Evolutionary conservation across 2,113 vertebrate species (phyloP), one percentile per base, ranked within the genome.

Genomic region (Oryzias javanicus): DNA sequence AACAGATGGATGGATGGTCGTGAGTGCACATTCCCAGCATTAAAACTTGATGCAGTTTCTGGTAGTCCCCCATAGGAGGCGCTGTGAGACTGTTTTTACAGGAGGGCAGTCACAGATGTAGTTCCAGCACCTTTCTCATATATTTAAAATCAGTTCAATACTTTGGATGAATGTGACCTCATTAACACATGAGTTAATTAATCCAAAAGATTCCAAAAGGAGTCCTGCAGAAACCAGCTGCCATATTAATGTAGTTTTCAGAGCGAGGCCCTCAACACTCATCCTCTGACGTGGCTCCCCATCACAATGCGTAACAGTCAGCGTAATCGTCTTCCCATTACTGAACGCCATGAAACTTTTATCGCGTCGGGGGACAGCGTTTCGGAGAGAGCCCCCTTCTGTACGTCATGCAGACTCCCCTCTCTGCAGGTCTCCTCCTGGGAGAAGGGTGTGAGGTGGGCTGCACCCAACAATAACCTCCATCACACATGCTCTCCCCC

Each of bases 401-500:
- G 82, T 12, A 86, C 68, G 60, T 83, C 83, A 88, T 72, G 51
- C 49, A 54, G 72, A 75, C 61, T 72, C 72, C 46, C 65, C 50
- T 57, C 55, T 56, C 48, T 64, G 65, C 73, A 48, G 49, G 35
- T 35, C 29, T 58, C 54, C 78, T 67, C 74, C 27, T 74, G 77
- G 78, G 84, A 87, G 10, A 56, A 49, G 76, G 70, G 81, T 79
- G 83, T 83, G 84, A 85, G 83, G 81, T 78, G 80, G 79, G 67
- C 60, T 79, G 80, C 74, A 67, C 67, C 82, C 69, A 74, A 1
- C 18, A 0, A 42, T 81, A 72, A 78, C 74, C 75, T 73, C 63
- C 70, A 72, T 79, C 70, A 67, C 65, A 69, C 58, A 58, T 74
- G 55, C 67, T 56, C 51, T 47, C 61, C 50, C 42, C 20, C 67